phyloP scores from a whole-genome alignment of 2,888 invertebrate species.

The Macroteleia sp. region DNA sequence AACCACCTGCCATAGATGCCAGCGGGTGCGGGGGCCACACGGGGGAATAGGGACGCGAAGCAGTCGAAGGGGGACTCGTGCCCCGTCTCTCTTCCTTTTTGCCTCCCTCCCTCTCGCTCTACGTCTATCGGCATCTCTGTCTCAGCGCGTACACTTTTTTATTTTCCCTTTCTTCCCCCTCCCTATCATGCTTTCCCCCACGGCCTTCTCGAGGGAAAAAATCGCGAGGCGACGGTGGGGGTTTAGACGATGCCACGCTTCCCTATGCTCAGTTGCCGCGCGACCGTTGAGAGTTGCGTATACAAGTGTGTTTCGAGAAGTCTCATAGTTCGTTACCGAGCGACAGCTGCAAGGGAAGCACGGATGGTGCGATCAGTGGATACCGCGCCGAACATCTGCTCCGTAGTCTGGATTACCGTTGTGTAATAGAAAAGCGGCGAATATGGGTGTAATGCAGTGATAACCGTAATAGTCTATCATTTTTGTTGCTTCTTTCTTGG shows the following conservation, averaged over 20 bases:
- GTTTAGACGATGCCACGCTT: conserved; percentile 76
- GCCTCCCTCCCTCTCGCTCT: conserved; percentile 63
- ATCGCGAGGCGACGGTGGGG: conserved; percentile 71
- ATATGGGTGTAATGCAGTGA: conserved; percentile 48
- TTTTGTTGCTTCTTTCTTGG: no score
- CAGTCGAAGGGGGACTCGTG: conserved; percentile 32
- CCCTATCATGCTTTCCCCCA: conserved; percentile 35
- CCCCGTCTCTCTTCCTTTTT: conserved; percentile 1
- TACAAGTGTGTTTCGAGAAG: conserved; percentile 41
- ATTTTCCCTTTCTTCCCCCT: conserved; percentile 18
- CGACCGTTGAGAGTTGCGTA: conserved; percentile 81
- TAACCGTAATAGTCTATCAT: not conserved
- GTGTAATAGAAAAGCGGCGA: conserved; percentile 14
- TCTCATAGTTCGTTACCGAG: conserved; percentile 8
- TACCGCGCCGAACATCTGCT: conserved; percentile 33
- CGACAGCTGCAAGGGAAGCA: conserved; percentile 22
- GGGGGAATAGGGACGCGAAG: not conserved
- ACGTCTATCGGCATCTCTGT: conserved; percentile 51
- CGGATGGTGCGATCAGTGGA: conserved; percentile 25
- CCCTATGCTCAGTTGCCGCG: conserved; percentile 83
- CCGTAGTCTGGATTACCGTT: conserved; percentile 21
- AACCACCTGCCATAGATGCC: conserved; percentile 81
- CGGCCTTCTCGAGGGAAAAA: conserved; percentile 60
- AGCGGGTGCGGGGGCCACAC: conserved; percentile 60
- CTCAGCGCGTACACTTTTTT: conserved; percentile 20